Evolutionary conservation across 2,113 vertebrate genomes (phyloP).

Genomic region (Triplophysa dalaica): DNA sequence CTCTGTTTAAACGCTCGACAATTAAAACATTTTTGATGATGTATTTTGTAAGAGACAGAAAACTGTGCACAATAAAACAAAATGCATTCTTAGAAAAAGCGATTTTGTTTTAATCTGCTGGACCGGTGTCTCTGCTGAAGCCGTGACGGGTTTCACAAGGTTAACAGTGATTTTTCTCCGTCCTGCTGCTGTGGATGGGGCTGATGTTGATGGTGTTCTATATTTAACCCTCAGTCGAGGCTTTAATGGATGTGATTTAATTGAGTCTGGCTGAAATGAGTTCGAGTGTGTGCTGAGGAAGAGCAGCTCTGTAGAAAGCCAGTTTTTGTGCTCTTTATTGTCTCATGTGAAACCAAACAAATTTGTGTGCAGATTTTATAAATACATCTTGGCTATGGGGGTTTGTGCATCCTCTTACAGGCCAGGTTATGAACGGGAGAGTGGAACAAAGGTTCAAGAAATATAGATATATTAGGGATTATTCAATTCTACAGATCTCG

Average conservation of each 20-base stretch:
- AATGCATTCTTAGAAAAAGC: not conserved
- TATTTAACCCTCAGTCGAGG: conserved; percentile 22
- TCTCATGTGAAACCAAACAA: conserved; percentile 13
- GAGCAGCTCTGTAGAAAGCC: not conserved
- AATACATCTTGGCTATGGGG: conserved; percentile 34
- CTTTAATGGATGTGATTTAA: conserved; percentile 38
- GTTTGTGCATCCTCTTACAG: conserved; percentile 8
- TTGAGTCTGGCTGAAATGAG: conserved; percentile 33
- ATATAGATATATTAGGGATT: too few species aligned
- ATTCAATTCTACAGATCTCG: too few species aligned
- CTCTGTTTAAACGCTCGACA: too few species aligned
- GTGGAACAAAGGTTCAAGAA: conserved; percentile 5
- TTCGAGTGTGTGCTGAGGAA: not conserved
- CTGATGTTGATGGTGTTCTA: conserved; percentile 25
- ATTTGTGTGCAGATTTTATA: conserved; percentile 22
- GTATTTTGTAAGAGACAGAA: too few species aligned
- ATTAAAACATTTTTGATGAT: too few species aligned
- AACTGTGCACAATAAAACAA: not conserved
- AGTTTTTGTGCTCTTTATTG: not conserved
- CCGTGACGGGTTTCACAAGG: not conserved
- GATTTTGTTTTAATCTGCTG: not conserved
- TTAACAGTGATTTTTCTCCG: not conserved
- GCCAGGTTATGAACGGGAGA: conserved; percentile 10
- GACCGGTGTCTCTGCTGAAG: not conserved
- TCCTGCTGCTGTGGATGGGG: conserved; percentile 4